Evolutionary conservation across 2,113 vertebrate genomes (phyloP).

Genomic region (Hystrix brachyura): DNA sequence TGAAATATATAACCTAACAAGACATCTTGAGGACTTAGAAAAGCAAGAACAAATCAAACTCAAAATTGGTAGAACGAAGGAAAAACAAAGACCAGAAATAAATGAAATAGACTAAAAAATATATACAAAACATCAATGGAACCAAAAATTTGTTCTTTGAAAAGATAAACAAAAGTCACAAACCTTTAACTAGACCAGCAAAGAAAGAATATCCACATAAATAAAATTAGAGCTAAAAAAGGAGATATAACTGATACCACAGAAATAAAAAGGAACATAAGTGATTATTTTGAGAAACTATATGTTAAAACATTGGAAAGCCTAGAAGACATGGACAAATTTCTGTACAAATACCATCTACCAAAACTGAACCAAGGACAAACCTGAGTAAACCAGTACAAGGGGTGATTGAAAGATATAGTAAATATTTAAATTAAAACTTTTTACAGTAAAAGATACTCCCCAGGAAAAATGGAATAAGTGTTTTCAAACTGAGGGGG

Average conservation of each 20-base stretch:
- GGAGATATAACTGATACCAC: not conserved
- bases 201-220: not conserved
- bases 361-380: not conserved
- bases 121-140: not conserved
- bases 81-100: not conserved
- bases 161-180: not conserved
- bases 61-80: not conserved
- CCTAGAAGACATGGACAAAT: not conserved
- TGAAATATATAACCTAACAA: not conserved
- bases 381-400: not conserved
- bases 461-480: not conserved
- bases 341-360: not conserved
- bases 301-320: not conserved
- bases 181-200: not conserved
- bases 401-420: not conserved
- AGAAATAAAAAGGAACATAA: not conserved
- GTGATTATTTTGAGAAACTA: not conserved
- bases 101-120: not conserved
- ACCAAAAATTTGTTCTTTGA: not conserved
- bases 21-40: not conserved
- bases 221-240: not conserved
- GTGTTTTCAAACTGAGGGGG: not conserved
- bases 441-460: not conserved
- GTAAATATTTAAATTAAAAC: not conserved
- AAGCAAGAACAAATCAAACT: not conserved